Evolutionary conservation across 2,113 vertebrate species (phyloP), one percentile per base, ranked within the genome.

Genomic region (Phyllopteryx taeniolatus): DNA sequence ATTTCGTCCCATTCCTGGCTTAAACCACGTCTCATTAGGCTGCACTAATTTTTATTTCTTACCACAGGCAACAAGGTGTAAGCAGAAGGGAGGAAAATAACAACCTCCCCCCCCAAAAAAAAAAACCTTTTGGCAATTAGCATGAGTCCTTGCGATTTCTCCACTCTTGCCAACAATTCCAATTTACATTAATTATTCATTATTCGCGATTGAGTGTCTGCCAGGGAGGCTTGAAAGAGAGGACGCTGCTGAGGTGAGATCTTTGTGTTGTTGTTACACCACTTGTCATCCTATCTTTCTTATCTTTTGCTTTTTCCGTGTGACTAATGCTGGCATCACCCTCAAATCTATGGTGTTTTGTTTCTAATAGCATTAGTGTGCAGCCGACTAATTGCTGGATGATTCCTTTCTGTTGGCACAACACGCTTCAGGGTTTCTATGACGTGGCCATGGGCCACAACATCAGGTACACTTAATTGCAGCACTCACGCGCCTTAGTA

Each of bases 141-240:
- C 81, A 74, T 13, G 51, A 83, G 89, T 77, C 79, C 77, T 76
- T 84, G 86, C 87, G 86, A 91, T 90, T 90, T 87, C 87, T 68
- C 87, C 78, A 80, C 76, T 84, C 87, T 82, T 85, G 84, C 86
- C 90, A 89, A 90, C 88, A 86, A 88, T 89, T 87, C 82, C 88
- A 87, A 82, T 90, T 87, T 82, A 74, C 83, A 90, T 92, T 76
- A 90, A 91, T 92, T 89, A 93, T 92, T 91, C 89, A 92, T 92
- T 87, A 70, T 62, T 78, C 89, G 78, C 46, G 75, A 51, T 76
- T 77, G 70, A 65, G 42, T 89, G 75, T 71, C 61, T 62, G 85
- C 80, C 82, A 85, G 78, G 49, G 65, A 74, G 76, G 69, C 71
- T 73, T 61, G 66, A 68, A 49, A 72, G 73, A 71, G 62, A 78